Evolutionary conservation across 2,113 vertebrate genomes (phyloP).

Genomic region (Rhinoderma darwinii): DNA sequence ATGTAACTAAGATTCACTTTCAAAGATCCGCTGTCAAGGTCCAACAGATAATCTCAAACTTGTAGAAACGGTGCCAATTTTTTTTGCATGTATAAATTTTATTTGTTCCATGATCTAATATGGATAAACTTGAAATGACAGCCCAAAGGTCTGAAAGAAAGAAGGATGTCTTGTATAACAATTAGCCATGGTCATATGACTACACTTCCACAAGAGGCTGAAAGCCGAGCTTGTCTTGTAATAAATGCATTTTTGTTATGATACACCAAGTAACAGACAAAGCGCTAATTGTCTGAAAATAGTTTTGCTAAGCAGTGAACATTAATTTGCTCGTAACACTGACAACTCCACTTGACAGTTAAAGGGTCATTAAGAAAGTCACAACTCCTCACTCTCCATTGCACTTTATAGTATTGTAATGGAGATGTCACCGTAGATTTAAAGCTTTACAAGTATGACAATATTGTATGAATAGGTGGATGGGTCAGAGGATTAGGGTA

Average conservation of each 20-base stretch:
- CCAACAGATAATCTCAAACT: neutral
- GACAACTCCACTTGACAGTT: constrained; percentile 6
- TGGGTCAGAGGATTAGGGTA: neutral
- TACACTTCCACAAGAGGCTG: constrained; percentile 7
- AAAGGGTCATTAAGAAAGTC: constrained; percentile 46
- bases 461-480: neutral
- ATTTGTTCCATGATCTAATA: neutral
- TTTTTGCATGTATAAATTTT: neutral
- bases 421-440: neutral
- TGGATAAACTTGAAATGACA: constrained; percentile 20
- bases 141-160: neutral
- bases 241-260: constrained; percentile 57
- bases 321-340: constrained; percentile 29
- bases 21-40: neutral
- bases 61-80: neutral
- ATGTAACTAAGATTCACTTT: too few relatives aligned
- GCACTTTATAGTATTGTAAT: constrained; percentile 29
- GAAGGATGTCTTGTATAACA: constrained; percentile 36
- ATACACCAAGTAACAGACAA: constrained; percentile 43
- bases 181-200: constrained; percentile 43
- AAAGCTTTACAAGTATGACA: neutral
- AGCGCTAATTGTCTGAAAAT: constrained; percentile 41
- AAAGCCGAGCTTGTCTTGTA: constrained; percentile 33
- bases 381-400: neutral
- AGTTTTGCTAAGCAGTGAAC: constrained; percentile 41